These are phyloP conservation scores for Lophotriccus pileatus DNA, from an alignment of 2,797 vertebrate species.

Conservation along the genomic window DNA sequence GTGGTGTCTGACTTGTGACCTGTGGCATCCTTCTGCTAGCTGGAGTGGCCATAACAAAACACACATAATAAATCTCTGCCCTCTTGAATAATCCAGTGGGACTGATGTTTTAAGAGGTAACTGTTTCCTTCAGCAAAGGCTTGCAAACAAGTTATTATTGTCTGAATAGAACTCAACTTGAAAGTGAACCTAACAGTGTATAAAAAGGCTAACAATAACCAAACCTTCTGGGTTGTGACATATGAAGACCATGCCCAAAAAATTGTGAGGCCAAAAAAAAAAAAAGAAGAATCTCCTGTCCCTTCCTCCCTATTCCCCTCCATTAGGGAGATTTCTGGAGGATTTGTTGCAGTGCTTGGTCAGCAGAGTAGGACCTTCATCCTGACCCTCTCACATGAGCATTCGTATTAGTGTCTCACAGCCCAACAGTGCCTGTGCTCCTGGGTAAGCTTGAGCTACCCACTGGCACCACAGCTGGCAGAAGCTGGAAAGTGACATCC, in stretches of 20 bases:
- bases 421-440: not conserved
- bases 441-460: fast-evolving
- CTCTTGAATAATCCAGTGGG: not conserved
- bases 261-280: not conserved
- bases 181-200: not conserved
- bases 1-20: not conserved
- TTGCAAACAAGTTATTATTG: not conserved
- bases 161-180: not conserved
- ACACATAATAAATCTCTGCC: not conserved
- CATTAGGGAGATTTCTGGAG: not conserved
- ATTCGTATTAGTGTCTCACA: fast-evolving
- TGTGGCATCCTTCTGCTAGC: not conserved
- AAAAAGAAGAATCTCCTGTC: not conserved
- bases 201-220: not conserved
- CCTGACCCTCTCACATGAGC: not conserved
- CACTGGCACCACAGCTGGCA: fast-evolving
- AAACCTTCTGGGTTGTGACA: not conserved
- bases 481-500: not conserved
- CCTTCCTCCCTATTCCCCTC: not conserved
- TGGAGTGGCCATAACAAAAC: not conserved
- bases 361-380: fast-evolving
- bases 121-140: not conserved
- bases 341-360: not conserved
- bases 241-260: not conserved
- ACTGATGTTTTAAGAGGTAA: not conserved